Evolutionary conservation across 2,113 vertebrate species (phyloP), one percentile per base, ranked within the genome.

Genomic region (Sinocyclocheilus anophthalmus): DNA sequence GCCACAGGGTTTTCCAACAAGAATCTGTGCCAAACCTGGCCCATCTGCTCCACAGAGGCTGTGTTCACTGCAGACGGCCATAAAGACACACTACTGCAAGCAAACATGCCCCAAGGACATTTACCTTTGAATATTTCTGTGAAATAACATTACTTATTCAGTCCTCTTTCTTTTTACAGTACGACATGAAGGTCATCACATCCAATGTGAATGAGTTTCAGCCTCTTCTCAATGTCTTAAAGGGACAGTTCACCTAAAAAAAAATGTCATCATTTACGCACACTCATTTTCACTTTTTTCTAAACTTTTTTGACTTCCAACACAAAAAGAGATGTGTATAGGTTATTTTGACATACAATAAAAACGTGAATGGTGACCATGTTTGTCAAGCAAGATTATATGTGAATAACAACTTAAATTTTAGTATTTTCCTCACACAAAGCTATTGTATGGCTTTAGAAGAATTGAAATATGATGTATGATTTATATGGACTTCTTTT

Each of bases 31-130:
- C 83, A 82, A 67, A 87, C 72, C 65, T 59, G 76, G 65, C 80
- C 82, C 78, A 86, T 84, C 82, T 86, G 73, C 83, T 88, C 45
- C 16, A 22, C 79, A 80, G 37, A 79, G 81, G 80, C 69, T 37
- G 61, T 30, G 53, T 24, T 75, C 67, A 70, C 53, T 81, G 53
- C 85, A 65, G 72, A 79, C 76, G 22, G 53, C 77, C 61, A 24
- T 55, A 18, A 67, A 75, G 55, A 75, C 76, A 67, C 81, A 77
- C 26, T 26, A 42, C 42, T 45, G 78, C 78, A 63, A 81, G 59
- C 57, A 18, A 42, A 45, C 13, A 30, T 37, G 24, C 81, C 18
- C 26, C 26, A 37, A 65, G 63, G 61, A 30, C 63, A 14, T 82
- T 53, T 70, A 53, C 45, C 20, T 70, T 70, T 55, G 45, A 82